Conservation (phyloP, 2,797 vertebrate genomes). For the Acridotheres tristis region DNA sequence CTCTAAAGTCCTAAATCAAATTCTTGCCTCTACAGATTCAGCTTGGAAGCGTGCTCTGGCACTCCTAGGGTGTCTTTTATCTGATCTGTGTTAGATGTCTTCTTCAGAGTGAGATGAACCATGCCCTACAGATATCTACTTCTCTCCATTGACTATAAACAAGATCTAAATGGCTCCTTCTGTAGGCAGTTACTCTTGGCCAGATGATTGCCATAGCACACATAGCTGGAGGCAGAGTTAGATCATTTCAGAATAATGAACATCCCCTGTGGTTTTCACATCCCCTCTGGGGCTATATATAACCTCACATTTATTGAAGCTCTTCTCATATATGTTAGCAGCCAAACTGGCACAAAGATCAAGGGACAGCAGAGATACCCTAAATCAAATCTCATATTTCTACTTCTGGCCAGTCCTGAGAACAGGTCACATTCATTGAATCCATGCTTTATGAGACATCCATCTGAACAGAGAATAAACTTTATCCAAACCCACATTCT, state of each 20-base stretch:
- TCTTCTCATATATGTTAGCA: neutral
- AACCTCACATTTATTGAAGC: neutral
- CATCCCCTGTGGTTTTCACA: neutral
- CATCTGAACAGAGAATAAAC: neutral
- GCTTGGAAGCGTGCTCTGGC: neutral
- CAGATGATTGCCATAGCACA: neutral
- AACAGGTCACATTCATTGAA: neutral
- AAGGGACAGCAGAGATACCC: neutral
- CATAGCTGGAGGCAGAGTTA: slow-evolving; percentile 16
- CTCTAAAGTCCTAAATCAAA: neutral
- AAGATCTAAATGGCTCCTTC: neutral
- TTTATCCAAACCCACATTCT: neutral
- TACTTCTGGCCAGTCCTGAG: neutral
- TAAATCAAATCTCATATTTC: slow-evolving; percentile 3
- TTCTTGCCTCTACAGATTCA: neutral
- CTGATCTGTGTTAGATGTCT: neutral
- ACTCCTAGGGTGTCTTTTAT: neutral
- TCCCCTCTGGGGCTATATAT: neutral
- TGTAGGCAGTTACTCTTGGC: neutral
- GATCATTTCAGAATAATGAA: slow-evolving; percentile 15
- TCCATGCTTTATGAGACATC: neutral
- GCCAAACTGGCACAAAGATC: slow-evolving; percentile 1
- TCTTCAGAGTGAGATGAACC: neutral
- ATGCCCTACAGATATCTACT: neutral
- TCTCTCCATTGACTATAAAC: neutral